A percentile compares a stretch with the other conserved stretches of the same genome.
phyloP scores from a whole-genome alignment of 2,888 invertebrate genomes.

The Pachycephus smyrnensis region DNA sequence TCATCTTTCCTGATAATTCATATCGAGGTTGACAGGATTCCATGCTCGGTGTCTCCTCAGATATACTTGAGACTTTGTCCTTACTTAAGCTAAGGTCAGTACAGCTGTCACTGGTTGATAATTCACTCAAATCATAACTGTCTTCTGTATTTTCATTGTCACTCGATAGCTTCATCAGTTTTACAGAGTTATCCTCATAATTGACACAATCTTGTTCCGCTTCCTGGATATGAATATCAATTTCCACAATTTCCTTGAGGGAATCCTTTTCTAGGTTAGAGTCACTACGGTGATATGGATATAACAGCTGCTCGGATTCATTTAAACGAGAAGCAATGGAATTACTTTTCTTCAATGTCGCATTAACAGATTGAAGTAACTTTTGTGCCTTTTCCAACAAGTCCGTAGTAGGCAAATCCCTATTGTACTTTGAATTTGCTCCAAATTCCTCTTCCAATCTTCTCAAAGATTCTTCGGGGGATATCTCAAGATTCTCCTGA shows the following conservation, averaged over 20 bases:
- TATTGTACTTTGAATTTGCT: slow-evolving; percentile 17
- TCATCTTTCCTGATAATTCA: background rate
- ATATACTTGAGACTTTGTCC: slow-evolving; percentile 8
- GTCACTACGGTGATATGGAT: slow-evolving; percentile 16
- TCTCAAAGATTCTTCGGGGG: slow-evolving; percentile 12
- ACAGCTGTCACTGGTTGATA: slow-evolving; percentile 44
- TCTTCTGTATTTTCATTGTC: slow-evolving; percentile 28
- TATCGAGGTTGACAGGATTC: background rate
- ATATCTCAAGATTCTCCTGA: background rate
- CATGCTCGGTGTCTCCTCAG: slow-evolving; percentile 19
- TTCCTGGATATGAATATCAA: slow-evolving; percentile 19
- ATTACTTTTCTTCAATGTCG: slow-evolving; percentile 65
- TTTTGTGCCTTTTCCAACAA: slow-evolving; percentile 66
- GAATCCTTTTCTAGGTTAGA: slow-evolving; percentile 2
- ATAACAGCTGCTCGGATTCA: slow-evolving; percentile 43
- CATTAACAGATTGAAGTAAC: slow-evolving; percentile 65
- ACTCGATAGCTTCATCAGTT: background rate
- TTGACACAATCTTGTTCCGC: background rate
- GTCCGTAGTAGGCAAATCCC: slow-evolving; percentile 53
- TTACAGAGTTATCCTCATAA: background rate
- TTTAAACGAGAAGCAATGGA: slow-evolving; percentile 56
- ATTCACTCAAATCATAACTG: slow-evolving; percentile 35
- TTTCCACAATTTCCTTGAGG: background rate
- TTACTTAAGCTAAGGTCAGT: slow-evolving; percentile 35
- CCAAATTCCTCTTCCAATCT: slow-evolving; percentile 28